These are phyloP conservation scores for Microplitis demolitor DNA, from an alignment of 1,140 invertebrate species.

Conservation along the genomic window DNA sequence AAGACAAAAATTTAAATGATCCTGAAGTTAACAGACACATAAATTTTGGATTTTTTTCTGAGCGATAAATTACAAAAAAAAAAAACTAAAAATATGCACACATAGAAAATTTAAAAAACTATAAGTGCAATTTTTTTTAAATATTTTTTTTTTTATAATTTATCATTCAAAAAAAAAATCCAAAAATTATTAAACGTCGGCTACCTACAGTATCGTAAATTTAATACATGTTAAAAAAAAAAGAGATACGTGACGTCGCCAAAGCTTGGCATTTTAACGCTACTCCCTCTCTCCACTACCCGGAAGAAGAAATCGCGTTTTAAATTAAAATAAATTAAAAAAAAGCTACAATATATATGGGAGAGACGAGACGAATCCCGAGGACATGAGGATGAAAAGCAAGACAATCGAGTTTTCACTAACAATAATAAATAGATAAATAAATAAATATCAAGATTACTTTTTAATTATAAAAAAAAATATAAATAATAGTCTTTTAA, in stretches of 20 bases:
- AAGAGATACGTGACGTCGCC: conserved; percentile 24
- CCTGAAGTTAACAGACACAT: too few relatives aligned
- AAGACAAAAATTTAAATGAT: conserved; percentile 1
- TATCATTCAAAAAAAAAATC: too few relatives aligned
- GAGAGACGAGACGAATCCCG: neutral
- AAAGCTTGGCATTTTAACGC: conserved; percentile 28
- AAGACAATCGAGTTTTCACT: neutral
- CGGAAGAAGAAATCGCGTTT: conserved; percentile 3
- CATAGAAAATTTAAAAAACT: too few relatives aligned
- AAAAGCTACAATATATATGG: neutral
- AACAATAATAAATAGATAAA: neutral
- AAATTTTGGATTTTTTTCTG: too few relatives aligned
- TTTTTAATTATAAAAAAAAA: neutral
- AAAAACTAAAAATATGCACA: too few relatives aligned
- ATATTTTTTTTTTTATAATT: too few relatives aligned
- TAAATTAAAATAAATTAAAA: neutral
- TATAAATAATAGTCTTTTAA: conserved; percentile 5
- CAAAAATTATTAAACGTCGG: too few relatives aligned
- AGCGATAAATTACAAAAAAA: too few relatives aligned
- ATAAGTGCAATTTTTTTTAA: too few relatives aligned
- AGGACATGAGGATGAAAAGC: conserved; percentile 4
- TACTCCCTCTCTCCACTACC: conserved; percentile 13
- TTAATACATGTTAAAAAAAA: conserved; percentile 6
- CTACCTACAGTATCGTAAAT: too few relatives aligned
- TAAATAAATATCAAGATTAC: conserved; percentile 10